Percentiles rank a stretch among this genome's conserved stretches.
Conservation (phyloP, 2,113 vertebrate genomes). For the Macquaria australasica region DNA sequence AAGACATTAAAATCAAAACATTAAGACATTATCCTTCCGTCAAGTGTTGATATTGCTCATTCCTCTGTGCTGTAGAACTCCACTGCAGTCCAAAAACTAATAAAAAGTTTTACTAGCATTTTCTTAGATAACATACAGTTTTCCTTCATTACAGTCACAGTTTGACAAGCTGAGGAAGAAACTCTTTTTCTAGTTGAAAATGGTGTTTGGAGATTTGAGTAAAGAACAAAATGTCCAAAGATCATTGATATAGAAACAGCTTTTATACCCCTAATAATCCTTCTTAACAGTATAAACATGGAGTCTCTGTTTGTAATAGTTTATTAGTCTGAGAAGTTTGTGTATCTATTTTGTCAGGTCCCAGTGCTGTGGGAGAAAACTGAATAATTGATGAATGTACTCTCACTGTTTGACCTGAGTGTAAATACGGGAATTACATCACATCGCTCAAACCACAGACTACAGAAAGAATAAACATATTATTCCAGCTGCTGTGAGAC, state of each 20-base stretch:
- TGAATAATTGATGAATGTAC: slow-evolving; percentile 27
- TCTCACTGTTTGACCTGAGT: not conserved
- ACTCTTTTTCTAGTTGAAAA: not conserved
- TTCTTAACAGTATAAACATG: not conserved
- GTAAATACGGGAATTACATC: not conserved
- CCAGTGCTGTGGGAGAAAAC: slow-evolving; percentile 7
- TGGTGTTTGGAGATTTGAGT: not conserved
- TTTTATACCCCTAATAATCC: not conserved
- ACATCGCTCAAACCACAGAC: not conserved
- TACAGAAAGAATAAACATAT: not conserved
- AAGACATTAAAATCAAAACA: not conserved
- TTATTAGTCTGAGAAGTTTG: not conserved
- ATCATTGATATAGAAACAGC: not conserved
- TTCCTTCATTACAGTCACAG: not conserved
- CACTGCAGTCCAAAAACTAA: not conserved
- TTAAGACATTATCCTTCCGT: not conserved
- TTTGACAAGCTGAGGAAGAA: not conserved
- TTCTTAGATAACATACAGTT: too few relatives aligned
- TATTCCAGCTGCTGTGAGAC: slow-evolving; percentile 3
- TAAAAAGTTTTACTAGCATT: not conserved
- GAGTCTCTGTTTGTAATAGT: not conserved
- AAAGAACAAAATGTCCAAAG: not conserved
- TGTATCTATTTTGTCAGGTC: not conserved
- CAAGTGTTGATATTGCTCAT: not conserved
- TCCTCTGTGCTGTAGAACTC: not conserved